Conservation (phyloP, 2,888 invertebrate genomes). For the Patella ulyssiponensis region DNA sequence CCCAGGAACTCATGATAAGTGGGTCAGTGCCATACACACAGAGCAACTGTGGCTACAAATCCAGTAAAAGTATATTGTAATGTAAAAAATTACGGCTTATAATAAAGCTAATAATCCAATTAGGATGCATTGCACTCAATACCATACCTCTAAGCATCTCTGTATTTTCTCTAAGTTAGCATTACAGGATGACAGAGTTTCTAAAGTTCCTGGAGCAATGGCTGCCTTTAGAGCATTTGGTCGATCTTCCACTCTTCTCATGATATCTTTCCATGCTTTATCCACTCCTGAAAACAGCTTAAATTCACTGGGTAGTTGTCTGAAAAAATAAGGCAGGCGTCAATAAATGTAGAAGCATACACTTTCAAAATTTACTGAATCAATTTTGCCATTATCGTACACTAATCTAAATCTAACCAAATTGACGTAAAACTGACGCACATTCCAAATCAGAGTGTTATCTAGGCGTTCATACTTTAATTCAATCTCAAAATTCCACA, state of each 20-base stretch:
- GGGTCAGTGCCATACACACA: neutral
- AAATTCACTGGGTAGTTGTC: slow-evolving; percentile 69
- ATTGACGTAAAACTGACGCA: no score
- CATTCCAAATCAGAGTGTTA: no score
- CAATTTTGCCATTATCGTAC: no score
- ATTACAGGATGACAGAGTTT: slow-evolving; percentile 68
- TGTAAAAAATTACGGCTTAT: neutral
- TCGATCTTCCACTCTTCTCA: slow-evolving; percentile 69
- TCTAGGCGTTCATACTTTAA: no score
- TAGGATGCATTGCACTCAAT: neutral
- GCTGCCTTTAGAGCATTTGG: slow-evolving; percentile 71
- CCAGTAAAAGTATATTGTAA: neutral
- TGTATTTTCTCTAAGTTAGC: slow-evolving; percentile 71
- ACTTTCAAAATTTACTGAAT: no score
- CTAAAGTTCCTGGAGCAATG: slow-evolving; percentile 69
- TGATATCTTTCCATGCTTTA: slow-evolving; percentile 71
- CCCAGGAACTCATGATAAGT: no score
- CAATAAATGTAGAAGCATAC: neutral
- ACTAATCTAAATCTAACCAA: no score
- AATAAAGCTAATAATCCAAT: neutral
- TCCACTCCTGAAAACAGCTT: slow-evolving; percentile 69
- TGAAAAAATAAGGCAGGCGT: slow-evolving; percentile 34
- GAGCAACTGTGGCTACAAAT: neutral
- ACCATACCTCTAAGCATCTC: slow-evolving; percentile 68
- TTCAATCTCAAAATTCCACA: no score